Conservation (phyloP, 2,797 vertebrate species). For the Odontamblyopus rebecca region DNA sequence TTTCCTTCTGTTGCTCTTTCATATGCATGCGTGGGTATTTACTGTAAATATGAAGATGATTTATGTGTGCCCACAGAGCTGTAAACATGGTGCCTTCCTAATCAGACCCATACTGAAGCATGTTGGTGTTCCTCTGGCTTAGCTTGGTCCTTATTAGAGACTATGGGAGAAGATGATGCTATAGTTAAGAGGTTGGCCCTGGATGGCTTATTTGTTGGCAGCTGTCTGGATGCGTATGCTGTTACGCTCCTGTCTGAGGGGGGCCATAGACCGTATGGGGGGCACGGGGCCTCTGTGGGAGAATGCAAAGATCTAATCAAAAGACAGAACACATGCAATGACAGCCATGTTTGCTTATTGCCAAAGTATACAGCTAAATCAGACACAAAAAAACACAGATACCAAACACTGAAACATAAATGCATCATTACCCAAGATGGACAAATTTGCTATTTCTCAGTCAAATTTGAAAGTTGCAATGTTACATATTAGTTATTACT, state of each 20-base stretch:
- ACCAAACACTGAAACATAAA: background rate
- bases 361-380: background rate
- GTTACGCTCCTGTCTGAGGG: conserved; percentile 45
- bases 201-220: conserved; percentile 53
- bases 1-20: conserved; percentile 21
- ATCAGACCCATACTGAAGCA: conserved; percentile 54
- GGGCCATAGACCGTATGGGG: conserved; percentile 24
- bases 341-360: conserved; percentile 19
- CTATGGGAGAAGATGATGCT: conserved; percentile 46
- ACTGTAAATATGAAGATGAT: conserved; percentile 22
- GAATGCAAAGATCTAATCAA: conserved; percentile 50
- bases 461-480: background rate
- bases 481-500: background rate
- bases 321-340: conserved; percentile 47
- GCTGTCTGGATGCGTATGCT: conserved; percentile 24
- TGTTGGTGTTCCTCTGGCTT: conserved; percentile 40
- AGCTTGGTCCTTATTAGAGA: conserved; percentile 67
- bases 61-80: conserved; percentile 6
- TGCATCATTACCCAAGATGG: background rate
- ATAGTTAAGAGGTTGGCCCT: conserved; percentile 55
- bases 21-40: conserved; percentile 13
- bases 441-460: too few relatives aligned
- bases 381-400: conserved; percentile 6
- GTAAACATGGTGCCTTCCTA: conserved; percentile 46
- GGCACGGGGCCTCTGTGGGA: conserved; percentile 49